Evolutionary conservation across 2,888 invertebrate genomes (phyloP).

Genomic region (Dryocosmus kuriphilus): DNA sequence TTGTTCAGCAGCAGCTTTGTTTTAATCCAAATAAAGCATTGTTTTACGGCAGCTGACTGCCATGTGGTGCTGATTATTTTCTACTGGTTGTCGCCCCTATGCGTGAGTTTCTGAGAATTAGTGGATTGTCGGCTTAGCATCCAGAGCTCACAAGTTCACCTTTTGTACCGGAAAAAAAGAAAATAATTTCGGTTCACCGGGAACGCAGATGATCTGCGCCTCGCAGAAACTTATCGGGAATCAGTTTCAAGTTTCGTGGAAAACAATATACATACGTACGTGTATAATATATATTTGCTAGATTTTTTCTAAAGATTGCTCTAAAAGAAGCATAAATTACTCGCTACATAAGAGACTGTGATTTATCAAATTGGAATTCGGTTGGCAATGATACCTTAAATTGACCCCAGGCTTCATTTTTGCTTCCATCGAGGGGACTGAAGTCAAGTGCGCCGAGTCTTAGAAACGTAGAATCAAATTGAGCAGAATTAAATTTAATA

Average conservation of each 20-base stretch:
- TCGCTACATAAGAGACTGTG: conserved; percentile 41
- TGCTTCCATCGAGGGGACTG: conserved; percentile 11
- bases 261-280: neutral
- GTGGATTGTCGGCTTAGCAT: neutral
- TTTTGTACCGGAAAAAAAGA: conserved; percentile 25
- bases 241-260: conserved; percentile 10
- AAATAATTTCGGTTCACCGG: conserved; percentile 2
- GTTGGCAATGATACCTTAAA: conserved; percentile 49
- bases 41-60: conserved; percentile 57
- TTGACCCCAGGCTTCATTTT: conserved; percentile 5
- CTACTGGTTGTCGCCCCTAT: conserved; percentile 46
- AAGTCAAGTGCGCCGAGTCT: neutral
- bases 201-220: neutral
- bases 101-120: conserved; percentile 24
- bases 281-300: conserved; percentile 3
- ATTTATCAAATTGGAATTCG: conserved; percentile 42
- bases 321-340: conserved; percentile 32
- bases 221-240: conserved; percentile 3
- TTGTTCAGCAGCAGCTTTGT: conserved; percentile 60
- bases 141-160: conserved; percentile 11
- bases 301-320: conserved; percentile 25
- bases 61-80: conserved; percentile 50
- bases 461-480: neutral
- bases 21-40: conserved; percentile 46
- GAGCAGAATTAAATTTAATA: neutral